These are phyloP conservation scores for Phengaris alcon DNA, from an alignment of 2,888 invertebrate species.

Conservation along the genomic window DNA sequence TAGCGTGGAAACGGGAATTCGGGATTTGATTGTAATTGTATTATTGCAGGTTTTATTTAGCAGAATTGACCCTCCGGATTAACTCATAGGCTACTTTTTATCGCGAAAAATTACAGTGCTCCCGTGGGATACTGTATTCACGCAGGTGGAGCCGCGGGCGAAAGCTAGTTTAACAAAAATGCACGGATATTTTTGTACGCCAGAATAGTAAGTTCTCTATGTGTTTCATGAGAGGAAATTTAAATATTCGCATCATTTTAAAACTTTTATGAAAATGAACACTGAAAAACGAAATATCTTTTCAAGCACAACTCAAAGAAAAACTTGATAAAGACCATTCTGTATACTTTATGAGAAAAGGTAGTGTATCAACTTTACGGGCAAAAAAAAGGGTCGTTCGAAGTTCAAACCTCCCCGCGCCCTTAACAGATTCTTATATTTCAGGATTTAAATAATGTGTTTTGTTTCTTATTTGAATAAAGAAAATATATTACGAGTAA, in stretches of 20 bases:
- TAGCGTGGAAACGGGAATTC: too few species aligned
- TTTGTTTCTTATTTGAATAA: constrained; percentile 19
- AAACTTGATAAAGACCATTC: constrained; percentile 21
- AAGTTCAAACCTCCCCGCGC: neutral
- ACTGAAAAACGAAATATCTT: neutral
- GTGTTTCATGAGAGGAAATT: neutral
- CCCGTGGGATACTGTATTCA: too few species aligned
- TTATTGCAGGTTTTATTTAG: too few species aligned
- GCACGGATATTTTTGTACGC: neutral
- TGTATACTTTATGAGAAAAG: neutral
- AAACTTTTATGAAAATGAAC: constrained; percentile 2
- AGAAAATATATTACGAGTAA: neutral
- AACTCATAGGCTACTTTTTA: too few species aligned
- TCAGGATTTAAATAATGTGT: constrained; percentile 26
- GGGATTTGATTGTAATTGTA: too few species aligned
- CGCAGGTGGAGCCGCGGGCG: too few species aligned
- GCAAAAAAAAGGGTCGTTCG: constrained; percentile 10
- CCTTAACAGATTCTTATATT: constrained; percentile 24
- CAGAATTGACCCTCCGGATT: too few species aligned
- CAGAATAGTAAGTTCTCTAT: neutral
- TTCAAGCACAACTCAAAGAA: constrained; percentile 8
- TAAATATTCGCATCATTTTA: constrained; percentile 6
- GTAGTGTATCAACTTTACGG: neutral
- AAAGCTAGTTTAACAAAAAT: neutral
- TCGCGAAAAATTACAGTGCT: too few species aligned